Evolutionary conservation across 2,888 invertebrate genomes (phyloP).

Genomic region (Sinhomidia bicolor): DNA sequence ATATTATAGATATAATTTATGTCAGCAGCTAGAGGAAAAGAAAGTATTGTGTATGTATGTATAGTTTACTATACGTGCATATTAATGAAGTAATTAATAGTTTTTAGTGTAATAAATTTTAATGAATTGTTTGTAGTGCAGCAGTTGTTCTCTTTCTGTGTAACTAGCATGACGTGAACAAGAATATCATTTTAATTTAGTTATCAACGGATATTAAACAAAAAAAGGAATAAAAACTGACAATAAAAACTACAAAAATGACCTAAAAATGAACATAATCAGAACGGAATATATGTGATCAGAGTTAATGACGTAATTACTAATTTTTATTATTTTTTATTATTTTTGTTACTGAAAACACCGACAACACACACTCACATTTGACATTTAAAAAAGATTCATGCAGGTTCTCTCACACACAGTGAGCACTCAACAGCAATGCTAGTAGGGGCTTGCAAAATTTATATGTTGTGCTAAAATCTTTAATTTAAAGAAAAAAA

Average conservation of each 20-base stretch:
- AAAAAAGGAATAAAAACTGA: constrained; percentile 40
- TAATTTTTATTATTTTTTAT: no score
- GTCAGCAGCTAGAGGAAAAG: neutral
- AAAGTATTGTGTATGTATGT: constrained; percentile 36
- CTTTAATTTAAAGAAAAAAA: no score
- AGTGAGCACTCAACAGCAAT: no score
- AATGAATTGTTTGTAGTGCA: constrained; percentile 15
- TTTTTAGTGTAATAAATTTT: neutral
- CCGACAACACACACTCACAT: no score
- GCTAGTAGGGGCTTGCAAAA: no score
- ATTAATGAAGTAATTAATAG: constrained; percentile 5
- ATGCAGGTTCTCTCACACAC: neutral
- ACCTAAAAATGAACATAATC: neutral
- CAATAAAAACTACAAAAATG: constrained; percentile 30
- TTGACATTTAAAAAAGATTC: neutral
- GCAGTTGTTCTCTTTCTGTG: neutral
- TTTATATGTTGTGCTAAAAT: no score
- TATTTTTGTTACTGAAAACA: no score
- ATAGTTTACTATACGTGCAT: neutral
- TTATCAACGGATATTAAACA: neutral
- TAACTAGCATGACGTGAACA: neutral
- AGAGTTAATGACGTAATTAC: no score
- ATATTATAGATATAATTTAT: neutral
- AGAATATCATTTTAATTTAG: constrained; percentile 1
- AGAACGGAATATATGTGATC: no score